A percentile compares a stretch with the other conserved stretches of the same genome.
These are phyloP conservation scores for Gymnoscopelus microlampas DNA, from an alignment of 2,797 vertebrate species.

Conservation along the genomic window DNA sequence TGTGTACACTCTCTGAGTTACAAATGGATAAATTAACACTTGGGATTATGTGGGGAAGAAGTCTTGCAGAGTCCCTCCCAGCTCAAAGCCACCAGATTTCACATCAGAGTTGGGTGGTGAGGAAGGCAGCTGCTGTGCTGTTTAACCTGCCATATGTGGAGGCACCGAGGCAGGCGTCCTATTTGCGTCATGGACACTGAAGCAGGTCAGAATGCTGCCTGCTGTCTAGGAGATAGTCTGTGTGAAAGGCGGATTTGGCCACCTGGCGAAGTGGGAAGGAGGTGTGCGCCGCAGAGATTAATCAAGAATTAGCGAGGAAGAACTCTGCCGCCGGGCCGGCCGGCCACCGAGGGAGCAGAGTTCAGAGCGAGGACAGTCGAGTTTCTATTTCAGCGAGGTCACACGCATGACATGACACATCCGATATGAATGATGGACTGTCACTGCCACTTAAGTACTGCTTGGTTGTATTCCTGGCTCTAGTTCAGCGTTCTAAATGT, in stretches of 20 bases:
- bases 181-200: conserved; percentile 65
- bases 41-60: too few species aligned
- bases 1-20: too few species aligned
- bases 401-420: conserved; percentile 50
- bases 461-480: conserved; percentile 58
- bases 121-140: conserved; percentile 41
- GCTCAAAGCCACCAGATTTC: too few species aligned
- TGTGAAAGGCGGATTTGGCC: conserved; percentile 66
- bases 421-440: conserved; percentile 35
- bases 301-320: conserved; percentile 30
- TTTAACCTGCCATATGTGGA: conserved; percentile 61
- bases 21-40: too few species aligned
- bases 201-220: conserved; percentile 53
- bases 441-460: conserved; percentile 42
- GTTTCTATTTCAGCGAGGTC: conserved; percentile 42
- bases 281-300: conserved; percentile 35
- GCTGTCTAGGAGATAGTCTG: conserved; percentile 61
- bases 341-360: background rate
- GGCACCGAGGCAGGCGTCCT: conserved; percentile 17
- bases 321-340: background rate
- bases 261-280: conserved; percentile 59
- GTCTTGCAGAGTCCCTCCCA: too few species aligned
- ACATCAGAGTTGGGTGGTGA: conserved; percentile 2
- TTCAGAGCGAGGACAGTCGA: background rate
- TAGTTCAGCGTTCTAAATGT: conserved; percentile 65